Percentiles rank a stretch among this genome's conserved stretches.
These are phyloP conservation scores for Onychorhynchus coronatus DNA, from an alignment of 2,113 vertebrate species.

Conservation along the genomic window DNA sequence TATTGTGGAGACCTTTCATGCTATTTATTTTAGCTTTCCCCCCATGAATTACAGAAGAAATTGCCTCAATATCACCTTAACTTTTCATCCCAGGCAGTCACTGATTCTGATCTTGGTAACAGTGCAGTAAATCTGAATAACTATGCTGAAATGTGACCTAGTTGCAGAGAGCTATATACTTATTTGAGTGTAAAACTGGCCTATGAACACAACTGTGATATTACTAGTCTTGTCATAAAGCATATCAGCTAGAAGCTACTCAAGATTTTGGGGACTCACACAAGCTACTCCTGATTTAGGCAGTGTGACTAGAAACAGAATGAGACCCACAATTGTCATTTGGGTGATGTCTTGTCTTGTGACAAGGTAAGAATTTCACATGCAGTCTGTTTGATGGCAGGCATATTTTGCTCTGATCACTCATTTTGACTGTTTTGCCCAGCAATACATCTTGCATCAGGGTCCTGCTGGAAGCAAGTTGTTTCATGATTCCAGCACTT, in stretches of 20 bases:
- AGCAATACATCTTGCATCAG: neutral
- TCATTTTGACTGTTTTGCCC: neutral
- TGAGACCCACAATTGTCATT: neutral
- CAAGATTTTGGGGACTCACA: neutral
- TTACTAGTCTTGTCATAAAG: neutral
- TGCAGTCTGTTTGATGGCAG: neutral
- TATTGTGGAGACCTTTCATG: neutral
- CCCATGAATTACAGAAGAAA: slow-evolving; percentile 20
- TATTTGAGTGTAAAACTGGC: neutral
- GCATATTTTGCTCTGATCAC: neutral
- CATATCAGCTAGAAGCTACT: neutral
- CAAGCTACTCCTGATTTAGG: neutral
- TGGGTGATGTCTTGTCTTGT: neutral
- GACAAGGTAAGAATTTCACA: neutral
- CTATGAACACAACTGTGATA: neutral
- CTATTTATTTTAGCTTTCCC: slow-evolving; percentile 54
- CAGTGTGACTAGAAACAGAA: neutral
- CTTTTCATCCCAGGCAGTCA: neutral
- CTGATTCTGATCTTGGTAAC: neutral
- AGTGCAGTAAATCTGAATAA: neutral
- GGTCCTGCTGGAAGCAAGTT: neutral
- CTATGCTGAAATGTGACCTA: neutral
- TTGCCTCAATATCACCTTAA: slow-evolving; percentile 5
- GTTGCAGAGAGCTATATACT: neutral
- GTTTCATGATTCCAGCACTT: slow-evolving; percentile 31